Conservation (phyloP, 2,888 invertebrate species). For the Aphodius granarius region DNA sequence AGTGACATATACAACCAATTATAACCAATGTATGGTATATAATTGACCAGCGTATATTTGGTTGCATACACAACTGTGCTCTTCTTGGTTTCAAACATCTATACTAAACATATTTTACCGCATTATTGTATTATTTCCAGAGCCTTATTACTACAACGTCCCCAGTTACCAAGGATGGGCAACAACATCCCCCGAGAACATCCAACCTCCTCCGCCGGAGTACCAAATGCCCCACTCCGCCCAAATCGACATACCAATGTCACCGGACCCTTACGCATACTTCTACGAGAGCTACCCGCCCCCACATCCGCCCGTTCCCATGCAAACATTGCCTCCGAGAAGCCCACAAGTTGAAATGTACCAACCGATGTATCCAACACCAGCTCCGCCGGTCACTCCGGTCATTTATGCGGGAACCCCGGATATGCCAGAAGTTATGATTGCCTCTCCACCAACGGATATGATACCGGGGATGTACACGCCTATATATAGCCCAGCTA, state of each 20-base stretch:
- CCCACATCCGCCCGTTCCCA: slow-evolving; percentile 3
- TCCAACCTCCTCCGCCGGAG: slow-evolving; percentile 7
- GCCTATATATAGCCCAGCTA: slow-evolving; percentile 33
- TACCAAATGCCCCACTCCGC: background rate
- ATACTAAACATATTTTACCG: background rate
- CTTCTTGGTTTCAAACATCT: background rate
- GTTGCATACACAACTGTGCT: too few species aligned
- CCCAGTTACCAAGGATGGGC: slow-evolving; percentile 19
- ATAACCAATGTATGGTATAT: too few species aligned
- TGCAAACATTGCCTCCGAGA: slow-evolving; percentile 22
- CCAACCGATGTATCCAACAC: slow-evolving; percentile 29
- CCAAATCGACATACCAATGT: slow-evolving; percentile 6
- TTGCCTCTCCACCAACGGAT: slow-evolving; percentile 26
- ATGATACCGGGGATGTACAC: slow-evolving; percentile 26
- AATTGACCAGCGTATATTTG: too few species aligned
- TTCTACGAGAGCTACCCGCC: slow-evolving; percentile 24
- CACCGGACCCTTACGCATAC: slow-evolving; percentile 21
- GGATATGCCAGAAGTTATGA: slow-evolving; percentile 22
- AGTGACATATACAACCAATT: too few species aligned
- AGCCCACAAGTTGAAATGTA: slow-evolving; percentile 35
- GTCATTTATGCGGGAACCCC: slow-evolving; percentile 30
- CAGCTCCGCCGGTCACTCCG: slow-evolving; percentile 32
- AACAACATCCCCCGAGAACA: slow-evolving; percentile 4
- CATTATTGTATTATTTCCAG: slow-evolving; percentile 6
- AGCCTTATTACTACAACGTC: slow-evolving; percentile 19